These are phyloP conservation scores for Drosophila busckii DNA, from an alignment of 1,140 invertebrate genomes.

Conservation along the genomic window DNA sequence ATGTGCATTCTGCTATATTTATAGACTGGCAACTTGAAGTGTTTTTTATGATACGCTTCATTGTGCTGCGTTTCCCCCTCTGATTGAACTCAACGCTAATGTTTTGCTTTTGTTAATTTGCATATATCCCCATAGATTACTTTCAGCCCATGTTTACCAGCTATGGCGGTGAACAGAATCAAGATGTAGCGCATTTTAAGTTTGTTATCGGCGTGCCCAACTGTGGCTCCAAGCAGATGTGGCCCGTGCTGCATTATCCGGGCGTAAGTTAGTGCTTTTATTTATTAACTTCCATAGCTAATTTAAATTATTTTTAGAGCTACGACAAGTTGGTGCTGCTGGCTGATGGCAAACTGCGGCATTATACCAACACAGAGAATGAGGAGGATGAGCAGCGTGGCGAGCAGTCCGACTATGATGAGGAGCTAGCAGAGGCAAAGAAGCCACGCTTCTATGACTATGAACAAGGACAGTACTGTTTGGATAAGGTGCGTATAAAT, in stretches of 20 bases:
- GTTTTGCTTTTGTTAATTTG: constrained; percentile 5
- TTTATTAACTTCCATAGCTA: too few relatives aligned
- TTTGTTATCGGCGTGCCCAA: constrained; percentile 84
- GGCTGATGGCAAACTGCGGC: constrained; percentile 84
- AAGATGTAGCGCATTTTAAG: constrained; percentile 44
- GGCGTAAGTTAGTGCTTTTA: too few relatives aligned
- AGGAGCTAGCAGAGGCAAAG: constrained; percentile 67
- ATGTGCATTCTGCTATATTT: too few relatives aligned
- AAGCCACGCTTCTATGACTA: constrained; percentile 84
- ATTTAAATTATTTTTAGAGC: constrained; percentile 31
- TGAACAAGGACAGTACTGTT: constrained; percentile 86
- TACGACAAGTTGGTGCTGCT: constrained; percentile 84
- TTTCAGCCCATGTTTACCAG: constrained; percentile 84
- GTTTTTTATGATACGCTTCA: constrained; percentile 24
- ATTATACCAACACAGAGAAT: constrained; percentile 82
- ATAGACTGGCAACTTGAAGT: constrained; percentile 22
- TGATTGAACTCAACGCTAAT: constrained; percentile 14
- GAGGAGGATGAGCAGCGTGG: constrained; percentile 46
- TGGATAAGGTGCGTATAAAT: constrained; percentile 83
- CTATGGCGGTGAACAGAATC: constrained; percentile 81
- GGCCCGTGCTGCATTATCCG: constrained; percentile 85
- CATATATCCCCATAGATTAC: constrained; percentile 60
- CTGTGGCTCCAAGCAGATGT: constrained; percentile 85
- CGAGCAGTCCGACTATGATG: constrained; percentile 71
- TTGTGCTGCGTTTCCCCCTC: constrained; percentile 1